Conservation (phyloP, 2,797 vertebrate species). For the Phoeniculus purpureus region DNA sequence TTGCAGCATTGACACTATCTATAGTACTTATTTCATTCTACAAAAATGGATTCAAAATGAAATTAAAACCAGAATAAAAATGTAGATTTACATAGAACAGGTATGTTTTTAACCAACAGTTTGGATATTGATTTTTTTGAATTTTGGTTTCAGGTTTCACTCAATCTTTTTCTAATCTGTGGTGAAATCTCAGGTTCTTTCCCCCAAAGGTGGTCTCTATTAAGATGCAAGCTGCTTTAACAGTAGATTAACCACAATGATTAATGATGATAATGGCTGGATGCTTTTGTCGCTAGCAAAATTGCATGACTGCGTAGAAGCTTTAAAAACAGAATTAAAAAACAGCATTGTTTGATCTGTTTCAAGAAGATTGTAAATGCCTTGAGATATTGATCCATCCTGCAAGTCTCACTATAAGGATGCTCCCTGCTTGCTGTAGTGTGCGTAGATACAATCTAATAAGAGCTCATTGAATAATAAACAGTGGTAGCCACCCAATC, state of each 20-base stretch:
- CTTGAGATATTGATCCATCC: conserved; percentile 77
- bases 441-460: conserved; percentile 80
- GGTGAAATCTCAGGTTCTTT: neutral
- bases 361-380: conserved; percentile 76
- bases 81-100: neutral
- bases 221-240: conserved; percentile 21
- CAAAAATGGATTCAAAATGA: neutral
- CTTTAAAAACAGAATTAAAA: conserved; percentile 66
- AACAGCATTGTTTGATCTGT: conserved; percentile 72
- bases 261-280: conserved; percentile 29
- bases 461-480: conserved; percentile 82
- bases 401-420: conserved; percentile 64
- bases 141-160: neutral
- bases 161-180: neutral
- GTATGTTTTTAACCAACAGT: neutral
- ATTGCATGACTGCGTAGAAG: neutral
- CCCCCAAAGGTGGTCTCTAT: conserved; percentile 1
- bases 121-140: neutral
- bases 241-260: conserved; percentile 9
- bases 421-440: conserved; percentile 65
- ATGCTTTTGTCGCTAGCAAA: conserved; percentile 47
- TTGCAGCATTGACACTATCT: neutral
- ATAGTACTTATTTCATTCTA: neutral
- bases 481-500: conserved; percentile 72
- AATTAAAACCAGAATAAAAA: neutral